A percentile compares a stretch with the other conserved stretches of the same genome.
phyloP scores from a whole-genome alignment of 2,888 invertebrate species.

The Auanema freiburgensis region DNA sequence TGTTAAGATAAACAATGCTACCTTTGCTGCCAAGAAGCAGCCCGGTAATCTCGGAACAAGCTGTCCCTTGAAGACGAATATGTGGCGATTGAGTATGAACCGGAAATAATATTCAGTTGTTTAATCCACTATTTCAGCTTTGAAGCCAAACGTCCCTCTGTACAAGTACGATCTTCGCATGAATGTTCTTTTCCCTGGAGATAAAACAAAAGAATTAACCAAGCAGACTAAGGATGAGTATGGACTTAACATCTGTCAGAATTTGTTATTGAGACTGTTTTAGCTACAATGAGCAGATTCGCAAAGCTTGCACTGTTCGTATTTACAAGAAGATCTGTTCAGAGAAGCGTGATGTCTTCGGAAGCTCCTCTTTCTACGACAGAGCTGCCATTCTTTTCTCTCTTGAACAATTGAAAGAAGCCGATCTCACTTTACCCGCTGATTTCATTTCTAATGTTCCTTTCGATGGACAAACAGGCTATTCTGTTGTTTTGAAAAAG shows the following conservation, averaged over 20 bases:
- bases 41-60: background rate
- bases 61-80: slow-evolving; percentile 8
- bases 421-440: background rate
- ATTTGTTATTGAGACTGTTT: background rate
- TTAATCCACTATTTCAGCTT: too few relatives aligned
- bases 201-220: slow-evolving; percentile 7
- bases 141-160: slow-evolving; percentile 13
- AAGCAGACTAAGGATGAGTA: slow-evolving; percentile 22
- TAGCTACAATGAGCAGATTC: slow-evolving; percentile 17
- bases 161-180: slow-evolving; percentile 19
- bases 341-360: background rate
- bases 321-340: slow-evolving; percentile 11
- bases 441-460: background rate
- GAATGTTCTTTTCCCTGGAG: slow-evolving; percentile 8
- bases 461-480: slow-evolving; percentile 4
- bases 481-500: slow-evolving; percentile 9
- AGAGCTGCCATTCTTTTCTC: slow-evolving; percentile 18
- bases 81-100: slow-evolving; percentile 3
- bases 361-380: slow-evolving; percentile 11
- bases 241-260: background rate
- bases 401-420: slow-evolving; percentile 8
- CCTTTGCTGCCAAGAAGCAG: slow-evolving; percentile 6
- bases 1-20: background rate
- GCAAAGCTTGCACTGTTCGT: slow-evolving; percentile 8
- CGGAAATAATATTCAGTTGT: too few relatives aligned